Evolutionary conservation across 2,888 invertebrate species (phyloP), one percentile per base, ranked within the genome.

Genomic region (Drosophila neonasuta): DNA sequence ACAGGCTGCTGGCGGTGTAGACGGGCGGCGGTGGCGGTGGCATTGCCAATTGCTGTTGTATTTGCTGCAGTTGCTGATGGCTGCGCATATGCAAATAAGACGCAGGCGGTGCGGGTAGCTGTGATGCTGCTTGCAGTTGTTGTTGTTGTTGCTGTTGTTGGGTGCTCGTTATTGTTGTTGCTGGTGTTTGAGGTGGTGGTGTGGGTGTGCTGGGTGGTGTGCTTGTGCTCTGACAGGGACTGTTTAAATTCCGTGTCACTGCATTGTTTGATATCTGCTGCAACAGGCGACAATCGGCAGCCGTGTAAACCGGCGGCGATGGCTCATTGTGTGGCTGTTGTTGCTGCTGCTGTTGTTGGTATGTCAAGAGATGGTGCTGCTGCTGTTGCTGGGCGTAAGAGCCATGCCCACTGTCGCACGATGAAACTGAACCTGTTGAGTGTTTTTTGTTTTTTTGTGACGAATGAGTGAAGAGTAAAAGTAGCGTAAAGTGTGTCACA

Each of bases 341-440:
- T 44, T 57, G 74, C 10, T 75, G 76, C 7, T 74, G 66, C 10
- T 72, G 72, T 11, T 57, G 68, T 29, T 58, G 73, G 36, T 68
- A 59, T 2, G 66, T 60, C 62, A 62, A 44, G 58, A 64, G 74
- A 24, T 56, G 65, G 34, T 72, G 88, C 59, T 77, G 92, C 90
- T 93, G 17, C 17, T 17, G 17, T 3, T 93, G 94, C 82, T 93
- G 94, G 82, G 93, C 91, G 89, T 95, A 95, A 62, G 96, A 96
- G 86, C 96, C 96, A 92, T 96, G 96, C 88, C 96, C 96, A 89
- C 96, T 96, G 92, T 96, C 97, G 91, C 96, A 97, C 87, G 97
- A 97, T 84, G 97, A 97, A 88, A 96, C 96, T 83, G 97, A 97
- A 91, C 96, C 96, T 93, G 70, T 82, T 80, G 80, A 65, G 63